Conservation (phyloP, 1,140 invertebrate genomes). For the Onthophagus taurus region DNA sequence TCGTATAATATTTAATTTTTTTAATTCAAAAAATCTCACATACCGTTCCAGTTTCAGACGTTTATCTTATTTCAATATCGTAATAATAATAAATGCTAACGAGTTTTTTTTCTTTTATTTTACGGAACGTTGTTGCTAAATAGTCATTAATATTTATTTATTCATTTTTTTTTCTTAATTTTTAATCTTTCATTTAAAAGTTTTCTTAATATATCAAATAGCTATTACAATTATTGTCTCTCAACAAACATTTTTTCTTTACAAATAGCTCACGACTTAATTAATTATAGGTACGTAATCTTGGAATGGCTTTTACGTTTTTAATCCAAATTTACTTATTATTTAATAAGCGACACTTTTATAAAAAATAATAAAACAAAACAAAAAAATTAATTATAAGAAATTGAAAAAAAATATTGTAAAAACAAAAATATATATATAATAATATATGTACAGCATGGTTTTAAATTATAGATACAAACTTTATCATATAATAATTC, state of each 20-base stretch:
- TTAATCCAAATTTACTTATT: constrained; percentile 3
- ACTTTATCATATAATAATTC: not conserved
- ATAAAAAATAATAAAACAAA: constrained; percentile 5
- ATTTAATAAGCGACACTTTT: too few species aligned
- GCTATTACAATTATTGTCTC: constrained; percentile 40
- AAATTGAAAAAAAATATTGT: not conserved
- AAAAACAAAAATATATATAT: not conserved
- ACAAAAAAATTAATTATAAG: not conserved
- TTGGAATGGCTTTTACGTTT: constrained; percentile 33
- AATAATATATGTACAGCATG: not conserved
- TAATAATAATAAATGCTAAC: constrained; percentile 39
- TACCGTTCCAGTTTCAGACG: constrained; percentile 31
- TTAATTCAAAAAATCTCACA: constrained; percentile 27
- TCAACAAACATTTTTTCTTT: constrained; percentile 34
- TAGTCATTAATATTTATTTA: constrained; percentile 23
- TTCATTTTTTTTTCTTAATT: constrained; percentile 21
- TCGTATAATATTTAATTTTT: constrained; percentile 29
- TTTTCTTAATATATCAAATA: too few species aligned
- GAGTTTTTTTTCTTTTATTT: too few species aligned
- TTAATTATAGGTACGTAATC: constrained; percentile 37
- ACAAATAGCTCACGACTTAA: constrained; percentile 32
- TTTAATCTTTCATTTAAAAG: too few species aligned
- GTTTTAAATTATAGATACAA: constrained; percentile 2
- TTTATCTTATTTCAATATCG: too few species aligned
- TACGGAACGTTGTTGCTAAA: constrained; percentile 33